Percentiles rank a stretch among this genome's conserved stretches.
These are phyloP conservation scores for Megalops atlanticus DNA, from an alignment of 2,113 vertebrate genomes.

Conservation along the genomic window DNA sequence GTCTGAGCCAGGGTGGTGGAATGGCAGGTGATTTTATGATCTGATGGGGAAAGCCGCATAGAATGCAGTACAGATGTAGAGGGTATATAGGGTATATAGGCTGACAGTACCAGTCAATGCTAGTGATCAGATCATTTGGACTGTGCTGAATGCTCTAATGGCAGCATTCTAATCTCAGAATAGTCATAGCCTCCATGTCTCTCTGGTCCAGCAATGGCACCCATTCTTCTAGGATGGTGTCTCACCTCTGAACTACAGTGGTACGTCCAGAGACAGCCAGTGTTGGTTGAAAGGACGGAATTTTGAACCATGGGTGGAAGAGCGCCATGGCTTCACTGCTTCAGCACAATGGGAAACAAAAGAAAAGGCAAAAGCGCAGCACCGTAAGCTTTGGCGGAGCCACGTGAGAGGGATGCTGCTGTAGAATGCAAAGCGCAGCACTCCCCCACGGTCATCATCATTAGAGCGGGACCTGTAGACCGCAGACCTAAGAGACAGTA, in stretches of 20 bases:
- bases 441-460: conserved; percentile 65
- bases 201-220: not conserved
- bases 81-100: not conserved
- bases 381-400: not conserved
- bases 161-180: no score
- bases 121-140: no score
- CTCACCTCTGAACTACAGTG: not conserved
- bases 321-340: not conserved
- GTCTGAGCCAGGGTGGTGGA: not conserved
- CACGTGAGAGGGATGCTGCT: not conserved
- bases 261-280: not conserved
- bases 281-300: not conserved
- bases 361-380: not conserved
- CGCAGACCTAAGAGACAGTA: conserved; percentile 53
- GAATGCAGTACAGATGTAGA: not conserved
- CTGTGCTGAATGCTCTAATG: no score
- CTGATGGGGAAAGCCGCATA: not conserved
- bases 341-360: not conserved
- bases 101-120: no score
- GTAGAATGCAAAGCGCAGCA: conserved; percentile 61
- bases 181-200: not conserved
- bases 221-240: not conserved
- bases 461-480: conserved; percentile 51
- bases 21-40: not conserved
- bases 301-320: not conserved